Conservation (phyloP, 2,797 vertebrate genomes). For the Glyptemys insculpta region DNA sequence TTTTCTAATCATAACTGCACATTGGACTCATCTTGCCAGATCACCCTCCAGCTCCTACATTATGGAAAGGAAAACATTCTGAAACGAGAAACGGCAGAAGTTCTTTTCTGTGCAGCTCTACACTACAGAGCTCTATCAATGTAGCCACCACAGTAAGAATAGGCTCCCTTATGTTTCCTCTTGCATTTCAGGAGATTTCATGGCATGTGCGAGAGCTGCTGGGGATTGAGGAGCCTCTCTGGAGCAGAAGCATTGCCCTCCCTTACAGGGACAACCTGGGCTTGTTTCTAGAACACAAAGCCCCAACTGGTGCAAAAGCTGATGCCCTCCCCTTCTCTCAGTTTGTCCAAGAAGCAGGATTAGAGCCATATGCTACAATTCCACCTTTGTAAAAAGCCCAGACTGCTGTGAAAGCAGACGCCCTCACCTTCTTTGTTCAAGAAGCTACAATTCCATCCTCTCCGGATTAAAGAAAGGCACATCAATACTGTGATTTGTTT, state of each 20-base stretch:
- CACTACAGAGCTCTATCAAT: neutral
- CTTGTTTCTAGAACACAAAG: constrained; percentile 90
- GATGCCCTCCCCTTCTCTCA: constrained; percentile 84
- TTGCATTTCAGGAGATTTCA: constrained; percentile 87
- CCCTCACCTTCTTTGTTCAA: accelerated
- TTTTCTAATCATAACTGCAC: neutral
- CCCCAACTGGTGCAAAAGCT: constrained; percentile 81
- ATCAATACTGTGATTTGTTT: neutral
- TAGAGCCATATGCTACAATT: constrained; percentile 48
- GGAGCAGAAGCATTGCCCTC: constrained; percentile 85
- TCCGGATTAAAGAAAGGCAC: neutral
- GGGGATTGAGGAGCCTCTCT: constrained; percentile 84
- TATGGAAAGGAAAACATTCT: neutral
- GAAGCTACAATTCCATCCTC: neutral
- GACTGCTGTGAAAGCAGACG: neutral
- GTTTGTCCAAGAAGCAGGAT: constrained; percentile 77
- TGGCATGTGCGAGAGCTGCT: constrained; percentile 84
- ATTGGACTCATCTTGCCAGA: accelerated
- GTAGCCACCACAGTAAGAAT: neutral
- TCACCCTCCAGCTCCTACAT: neutral
- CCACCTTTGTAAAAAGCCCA: neutral
- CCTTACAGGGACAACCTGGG: constrained; percentile 83
- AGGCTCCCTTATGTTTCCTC: constrained; percentile 26
- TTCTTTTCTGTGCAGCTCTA: neutral
- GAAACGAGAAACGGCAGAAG: neutral